These are phyloP conservation scores for Dryas iulia DNA, from an alignment of 1,140 invertebrate genomes.

Conservation along the genomic window DNA sequence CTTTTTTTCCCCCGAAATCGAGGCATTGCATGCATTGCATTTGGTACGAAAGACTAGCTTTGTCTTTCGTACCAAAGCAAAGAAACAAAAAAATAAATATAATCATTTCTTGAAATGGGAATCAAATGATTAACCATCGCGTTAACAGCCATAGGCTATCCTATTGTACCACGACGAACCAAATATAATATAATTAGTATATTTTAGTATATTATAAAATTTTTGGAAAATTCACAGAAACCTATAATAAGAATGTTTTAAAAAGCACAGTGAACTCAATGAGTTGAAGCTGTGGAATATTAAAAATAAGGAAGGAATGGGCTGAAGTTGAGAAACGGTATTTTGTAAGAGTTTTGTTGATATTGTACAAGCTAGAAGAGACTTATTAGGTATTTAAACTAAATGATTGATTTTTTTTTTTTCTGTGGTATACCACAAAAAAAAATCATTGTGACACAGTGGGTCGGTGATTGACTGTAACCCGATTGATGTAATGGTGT, in stretches of 20 bases:
- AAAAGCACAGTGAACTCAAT: conserved; percentile 44
- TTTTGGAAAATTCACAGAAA: not conserved
- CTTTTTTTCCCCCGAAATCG: not conserved
- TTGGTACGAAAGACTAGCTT: too few relatives aligned
- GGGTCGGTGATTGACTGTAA: too few relatives aligned
- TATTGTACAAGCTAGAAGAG: not conserved
- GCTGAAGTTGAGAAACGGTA: conserved; percentile 47
- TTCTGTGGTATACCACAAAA: not conserved
- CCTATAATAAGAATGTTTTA: not conserved
- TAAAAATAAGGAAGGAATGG: conserved; percentile 57
- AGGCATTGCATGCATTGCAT: too few relatives aligned
- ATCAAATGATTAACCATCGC: too few relatives aligned
- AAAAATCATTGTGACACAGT: not conserved
- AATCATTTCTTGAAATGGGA: too few relatives aligned
- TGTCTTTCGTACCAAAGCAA: not conserved
- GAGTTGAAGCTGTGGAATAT: conserved; percentile 55
- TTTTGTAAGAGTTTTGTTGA: conserved; percentile 18
- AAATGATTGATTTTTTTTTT: not conserved
- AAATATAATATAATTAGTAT: too few relatives aligned
- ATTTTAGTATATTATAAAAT: too few relatives aligned
- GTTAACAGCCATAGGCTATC: too few relatives aligned
- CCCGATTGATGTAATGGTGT: too few relatives aligned
- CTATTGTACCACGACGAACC: too few relatives aligned
- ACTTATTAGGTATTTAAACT: too few relatives aligned
- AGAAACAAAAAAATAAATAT: not conserved